Evolutionary conservation across 2,888 invertebrate species (phyloP), one percentile per base, ranked within the genome.

Genomic region (Xestia xanthographa): DNA sequence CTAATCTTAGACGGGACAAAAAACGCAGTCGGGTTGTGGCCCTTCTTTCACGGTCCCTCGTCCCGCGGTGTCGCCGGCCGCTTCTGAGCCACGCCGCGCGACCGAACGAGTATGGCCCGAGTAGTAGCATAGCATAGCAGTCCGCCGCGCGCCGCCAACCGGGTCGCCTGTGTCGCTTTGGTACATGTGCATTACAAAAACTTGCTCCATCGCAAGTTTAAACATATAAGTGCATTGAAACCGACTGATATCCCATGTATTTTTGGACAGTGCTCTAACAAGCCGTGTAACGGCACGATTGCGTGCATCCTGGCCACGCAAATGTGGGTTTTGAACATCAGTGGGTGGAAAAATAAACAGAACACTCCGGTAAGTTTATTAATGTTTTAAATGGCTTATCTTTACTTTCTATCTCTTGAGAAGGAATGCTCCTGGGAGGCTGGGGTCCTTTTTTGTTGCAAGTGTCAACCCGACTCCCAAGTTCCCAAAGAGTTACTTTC

Each of bases 1-100:
- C 95, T 95, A 95, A 95, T 94, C 94, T 94, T 94, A 92, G 93
- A 93, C 89, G 91, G 93, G 93, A 94, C 93, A 95, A 95, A 95
- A 95, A 95, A 95, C 91, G 89, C 89, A 89, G 92, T 92, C 92
- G 93, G 93, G 92, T 91, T 93, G 92, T 92, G 92, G 92, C 94
- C 94, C 95, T 94, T 94, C 92, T 93, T 93, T 92, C 93, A 93
- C 92, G 93, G 93, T 93, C 94, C 93, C 93, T 92, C 89, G 87
- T 80, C 88, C 89, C 90, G 73, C 77, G 86, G 26, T 29, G 58
- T 50, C 83, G 88, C 89, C 87, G 86, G 77, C 72, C 86, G 90
- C 88, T 89, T 89, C 90, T 90, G 89, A 91, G 80, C 86, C 78
- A 81, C 84, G 79, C 84, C 86, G 84, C 81, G 80, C 83, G 86